Conservation (phyloP, 2,113 vertebrate species). For the Pungitius pungitius region DNA sequence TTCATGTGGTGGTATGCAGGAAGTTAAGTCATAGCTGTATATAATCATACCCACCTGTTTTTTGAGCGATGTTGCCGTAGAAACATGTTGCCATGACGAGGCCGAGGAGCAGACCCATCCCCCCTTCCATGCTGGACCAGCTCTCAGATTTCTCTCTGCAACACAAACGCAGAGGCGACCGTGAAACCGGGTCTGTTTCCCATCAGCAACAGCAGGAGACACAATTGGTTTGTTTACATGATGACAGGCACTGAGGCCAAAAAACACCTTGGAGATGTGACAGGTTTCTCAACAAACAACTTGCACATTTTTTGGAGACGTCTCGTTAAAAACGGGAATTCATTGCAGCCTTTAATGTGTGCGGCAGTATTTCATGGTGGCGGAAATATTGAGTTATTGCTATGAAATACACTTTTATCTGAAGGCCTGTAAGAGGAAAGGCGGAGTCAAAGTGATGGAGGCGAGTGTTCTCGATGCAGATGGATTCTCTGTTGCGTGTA, state of each 20-base stretch:
- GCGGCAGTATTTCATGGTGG: background rate
- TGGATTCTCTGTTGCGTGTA: no score
- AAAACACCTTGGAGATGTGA: background rate
- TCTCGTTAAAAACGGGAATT: background rate
- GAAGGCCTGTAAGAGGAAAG: no score
- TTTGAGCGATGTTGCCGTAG: constrained; percentile 41
- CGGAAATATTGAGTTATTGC: background rate
- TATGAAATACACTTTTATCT: no score
- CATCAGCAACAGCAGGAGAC: background rate
- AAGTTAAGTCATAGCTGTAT: constrained; percentile 23
- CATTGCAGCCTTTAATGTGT: background rate
- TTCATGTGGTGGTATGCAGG: constrained; percentile 27
- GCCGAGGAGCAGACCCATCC: constrained; percentile 45
- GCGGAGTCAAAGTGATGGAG: no score
- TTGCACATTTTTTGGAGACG: background rate
- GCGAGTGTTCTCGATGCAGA: no score
- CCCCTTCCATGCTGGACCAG: constrained; percentile 50
- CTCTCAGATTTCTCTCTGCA: constrained; percentile 41
- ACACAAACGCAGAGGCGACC: constrained; percentile 17
- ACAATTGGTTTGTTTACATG: background rate
- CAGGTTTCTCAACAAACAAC: background rate
- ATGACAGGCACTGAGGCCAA: background rate
- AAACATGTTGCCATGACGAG: constrained; percentile 54
- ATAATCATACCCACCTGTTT: constrained; percentile 69
- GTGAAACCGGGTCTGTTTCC: constrained; percentile 12